Evolutionary conservation across 1,140 invertebrate species (phyloP), one percentile per base, ranked within the genome.

Genomic region (Aphis gossypii): DNA sequence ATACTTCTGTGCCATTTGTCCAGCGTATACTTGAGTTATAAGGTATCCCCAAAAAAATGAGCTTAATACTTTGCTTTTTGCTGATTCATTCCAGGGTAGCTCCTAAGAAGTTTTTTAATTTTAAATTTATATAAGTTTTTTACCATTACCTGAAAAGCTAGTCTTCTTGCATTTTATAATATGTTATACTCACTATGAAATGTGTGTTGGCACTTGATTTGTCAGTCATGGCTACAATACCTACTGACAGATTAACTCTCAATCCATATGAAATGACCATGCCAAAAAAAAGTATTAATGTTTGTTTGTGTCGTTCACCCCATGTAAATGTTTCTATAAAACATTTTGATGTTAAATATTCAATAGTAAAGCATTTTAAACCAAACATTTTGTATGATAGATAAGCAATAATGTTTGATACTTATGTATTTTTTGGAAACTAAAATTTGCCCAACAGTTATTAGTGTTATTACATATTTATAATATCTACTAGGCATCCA

Each of bases 141-240:
- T 76, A 1, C 14, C 30, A 76, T 76, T 44, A 83, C 35, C 20
- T 84, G 8, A 25, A 76, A 23, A 44, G 23, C 23, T 41, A 4
- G 23, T 25, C 41, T 84, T 8, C 41, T 41, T 44, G 44, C 14
- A n/a, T 48, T n/a, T 46, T n/a, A 18, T 25, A n/a, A 46, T 48
- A 35, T 48, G 20, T 23, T 8, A 48, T 25, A 76, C 92, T 94
- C 95, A 97, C 96, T 91, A 95, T 95, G 94, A 96, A 96, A 89
- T 95, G 95, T 93, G 96, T 95, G 93, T 96, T 95, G 35, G 96
- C 95, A 84, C 97, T 96, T 4, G 96, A 96, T 41, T 97, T 97
- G 93, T 97, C 96, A 94, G 98, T 98, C 98, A 99, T 99, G 11
- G 98, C 98, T 23, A 99, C 98, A 95, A 99, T 98, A 14, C 98